Base-by-base conservation (phyloP, 64 coral and sea anemone species). In the Orbicella faveolata region DNA sequence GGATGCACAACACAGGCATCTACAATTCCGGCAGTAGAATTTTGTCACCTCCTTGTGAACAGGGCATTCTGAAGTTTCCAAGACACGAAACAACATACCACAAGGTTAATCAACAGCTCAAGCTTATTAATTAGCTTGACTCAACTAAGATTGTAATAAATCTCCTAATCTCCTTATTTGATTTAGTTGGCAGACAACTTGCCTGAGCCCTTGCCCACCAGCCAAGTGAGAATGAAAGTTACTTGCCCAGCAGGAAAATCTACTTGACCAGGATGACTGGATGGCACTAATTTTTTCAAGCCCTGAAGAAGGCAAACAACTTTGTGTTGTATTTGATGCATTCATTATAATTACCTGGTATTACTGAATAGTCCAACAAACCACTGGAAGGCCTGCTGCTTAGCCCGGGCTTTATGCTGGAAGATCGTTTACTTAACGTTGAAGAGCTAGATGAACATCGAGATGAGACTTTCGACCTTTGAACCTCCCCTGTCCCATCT, bases 11-110 rank as follows among this genome's bases (percentile, higher is more conserved):
- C 97, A 99, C 6, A 91, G 79, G 18, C 74, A 83, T 34, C 90
- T 95, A 79, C 97, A 99, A 33, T 88, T 90, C 21, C 91, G 88
- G 52, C 97, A 99, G 80, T 93, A 99, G 67, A 93, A 90, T 63
- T 99, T 96, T 26, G 95, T 90, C 84, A 93, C 89, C 80, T 90
- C 89, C 33, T 90, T 87, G 63, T 99, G 97, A 41, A 89, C 91
- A 23, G 91, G 63, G 15, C 97, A 99, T 73, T 96, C 97, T 99
- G 57, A 85, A 78, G 15, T 35, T 72, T 41, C 68, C 79, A 90
- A 44, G 62, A 63, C 52, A 34, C 10, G 64, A 36, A 39, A 81
- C 44, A 86, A 75, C 87, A 61, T 78, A 75, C 35, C 44, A 16
- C 55, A 59, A 59, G 12, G 55, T 59, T 59, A 5, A 5, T 48